Evolutionary conservation across 2,113 vertebrate species (phyloP).

Genomic region (Proteles cristata): DNA sequence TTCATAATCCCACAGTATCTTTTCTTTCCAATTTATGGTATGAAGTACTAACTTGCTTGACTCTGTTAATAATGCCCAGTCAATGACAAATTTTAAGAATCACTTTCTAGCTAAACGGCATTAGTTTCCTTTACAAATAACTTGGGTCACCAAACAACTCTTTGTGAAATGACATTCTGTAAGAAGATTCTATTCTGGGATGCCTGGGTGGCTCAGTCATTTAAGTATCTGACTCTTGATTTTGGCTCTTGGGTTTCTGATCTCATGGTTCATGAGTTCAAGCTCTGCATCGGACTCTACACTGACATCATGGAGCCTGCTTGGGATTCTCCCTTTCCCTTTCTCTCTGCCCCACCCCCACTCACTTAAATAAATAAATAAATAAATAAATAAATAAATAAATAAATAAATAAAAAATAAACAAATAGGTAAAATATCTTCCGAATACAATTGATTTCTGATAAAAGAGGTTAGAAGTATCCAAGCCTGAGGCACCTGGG

Average conservation of each 20-base stretch:
- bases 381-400: too few relatives aligned
- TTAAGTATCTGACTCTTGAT: neutral
- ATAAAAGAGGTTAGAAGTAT: neutral
- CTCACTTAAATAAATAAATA: too few relatives aligned
- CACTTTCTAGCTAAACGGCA: slow-evolving; percentile 27
- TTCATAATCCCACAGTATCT: neutral
- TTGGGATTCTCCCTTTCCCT: neutral
- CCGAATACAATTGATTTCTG: neutral
- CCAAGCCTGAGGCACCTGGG: neutral
- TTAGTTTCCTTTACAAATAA: slow-evolving; percentile 12
- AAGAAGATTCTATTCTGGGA: neutral
- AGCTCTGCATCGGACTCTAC: neutral
- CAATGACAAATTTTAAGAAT: neutral
- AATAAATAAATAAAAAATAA: too few relatives aligned
- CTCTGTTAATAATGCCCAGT: neutral
- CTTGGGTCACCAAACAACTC: neutral
- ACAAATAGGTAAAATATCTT: neutral
- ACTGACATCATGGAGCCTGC: neutral
- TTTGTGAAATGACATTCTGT: neutral
- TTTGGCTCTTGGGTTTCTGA: neutral
- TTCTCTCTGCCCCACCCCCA: neutral
- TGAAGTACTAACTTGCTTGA: slow-evolving; percentile 13
- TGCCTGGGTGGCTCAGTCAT: neutral
- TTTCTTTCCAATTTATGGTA: slow-evolving; percentile 24
- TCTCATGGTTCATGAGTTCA: neutral